Conservation (phyloP, 1,140 invertebrate species). For the Pachyrhynchus sulphureomaculatus region DNA sequence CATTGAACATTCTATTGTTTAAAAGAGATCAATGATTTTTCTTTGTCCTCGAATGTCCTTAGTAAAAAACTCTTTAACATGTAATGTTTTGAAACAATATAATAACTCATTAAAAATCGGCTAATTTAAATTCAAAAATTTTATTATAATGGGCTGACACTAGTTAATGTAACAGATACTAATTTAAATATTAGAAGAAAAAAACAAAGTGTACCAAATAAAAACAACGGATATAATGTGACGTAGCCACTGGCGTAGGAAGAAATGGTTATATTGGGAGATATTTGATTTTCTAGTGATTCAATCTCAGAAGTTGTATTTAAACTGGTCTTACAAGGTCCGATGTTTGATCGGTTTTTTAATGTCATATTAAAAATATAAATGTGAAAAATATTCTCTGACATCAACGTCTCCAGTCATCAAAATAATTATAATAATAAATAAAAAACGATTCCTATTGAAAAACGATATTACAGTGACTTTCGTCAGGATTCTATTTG, state of each 20-base stretch:
- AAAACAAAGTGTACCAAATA: slow-evolving; percentile 13
- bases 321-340: too few species aligned
- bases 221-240: slow-evolving; percentile 17
- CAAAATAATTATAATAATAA: too few species aligned
- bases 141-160: slow-evolving; percentile 10
- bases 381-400: too few species aligned
- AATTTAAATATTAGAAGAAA: slow-evolving; percentile 18
- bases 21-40: background rate
- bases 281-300: too few species aligned
- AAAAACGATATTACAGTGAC: too few species aligned
- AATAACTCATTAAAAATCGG: slow-evolving; percentile 13
- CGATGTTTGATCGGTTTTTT: too few species aligned
- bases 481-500: too few species aligned
- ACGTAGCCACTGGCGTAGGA: slow-evolving; percentile 15
- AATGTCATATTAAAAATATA: too few species aligned
- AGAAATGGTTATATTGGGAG: background rate
- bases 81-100: slow-evolving; percentile 13
- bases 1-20: background rate
- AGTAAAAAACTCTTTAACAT: slow-evolving; percentile 1
- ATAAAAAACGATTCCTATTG: too few species aligned
- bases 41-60: slow-evolving; percentile 5
- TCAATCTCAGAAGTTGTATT: background rate
- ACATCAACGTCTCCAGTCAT: too few species aligned
- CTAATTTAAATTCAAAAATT: slow-evolving; percentile 14
- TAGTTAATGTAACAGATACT: slow-evolving; percentile 7